Evolutionary conservation across 2,113 vertebrate genomes (phyloP), one percentile per base, ranked within the genome.

Genomic region (Phalacrocorax pelagicus): DNA sequence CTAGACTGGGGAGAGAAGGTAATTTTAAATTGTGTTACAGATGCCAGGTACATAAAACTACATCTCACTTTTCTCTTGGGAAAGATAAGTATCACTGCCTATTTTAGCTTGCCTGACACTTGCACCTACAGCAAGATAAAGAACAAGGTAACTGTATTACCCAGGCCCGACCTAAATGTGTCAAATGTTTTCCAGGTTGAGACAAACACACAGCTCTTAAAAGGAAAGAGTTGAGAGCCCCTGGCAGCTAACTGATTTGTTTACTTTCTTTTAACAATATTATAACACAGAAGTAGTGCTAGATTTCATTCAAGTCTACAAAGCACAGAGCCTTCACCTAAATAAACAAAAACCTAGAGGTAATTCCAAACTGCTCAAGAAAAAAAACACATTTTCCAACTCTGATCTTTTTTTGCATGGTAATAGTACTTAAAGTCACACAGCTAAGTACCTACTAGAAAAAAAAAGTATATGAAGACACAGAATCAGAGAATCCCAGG

Each of bases 161-260:
- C 54, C 63, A 91, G 63, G 23, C 13, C 86, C 89, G 97, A 96
- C 93, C 96, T 96, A 81, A 89, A 94, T 93, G 70, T 70, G 90
- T 84, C 96, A 96, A 23, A 23, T 75, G 72, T 91, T 92, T 92
- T 79, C 83, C 81, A 92, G 27, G 73, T 4, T 81, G 65, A 93
- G 61, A 94, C 84, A 95, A 96, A 93, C 44, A 90, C 30, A 65
- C 24, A 78, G 36, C 1, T 36, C 42, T 90, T 87, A 86, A 81
- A 95, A 92, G 69, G 54, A 58, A 86, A 80, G 46, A 46, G 34
- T 0, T 74, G 82, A 96, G 69, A 90, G 83, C 5, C 52, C 36
- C 62, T 85, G 81, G 49, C 81, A 96, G 77, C 27, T 94, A 82
- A 92, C 36, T 79, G 94, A 96, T 91, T 75, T 94, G 86, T 94